Base-by-base conservation (phyloP, 2,888 invertebrate genomes). In the Ormyrus pomaceus region DNA sequence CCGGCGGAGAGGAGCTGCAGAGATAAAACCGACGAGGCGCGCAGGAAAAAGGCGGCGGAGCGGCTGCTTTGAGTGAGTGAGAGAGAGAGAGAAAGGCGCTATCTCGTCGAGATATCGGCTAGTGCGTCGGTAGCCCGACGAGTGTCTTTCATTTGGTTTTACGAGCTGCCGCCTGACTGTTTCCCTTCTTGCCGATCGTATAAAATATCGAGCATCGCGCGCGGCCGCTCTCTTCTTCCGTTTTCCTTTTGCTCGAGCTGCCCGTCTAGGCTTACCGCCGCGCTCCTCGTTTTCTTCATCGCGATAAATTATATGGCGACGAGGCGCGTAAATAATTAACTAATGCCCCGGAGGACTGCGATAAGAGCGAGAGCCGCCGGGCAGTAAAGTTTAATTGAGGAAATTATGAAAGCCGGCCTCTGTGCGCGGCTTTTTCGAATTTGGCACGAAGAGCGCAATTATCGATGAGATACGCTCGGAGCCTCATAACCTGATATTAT, bases 121-220 rank as follows among this genome's bases (percentile, higher is more conserved):
- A 19, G 56, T 59, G 53, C 34, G 34, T n/a, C 72, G 61, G 78
- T 61, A 78, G 72, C 78, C 8, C 13, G 77, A 71, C 72, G 58
- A 58, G 53, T 72, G 78, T 78, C 78, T 78, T 78, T 78, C 78
- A 68, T 72, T 78, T 72, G 48, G 72, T 72, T 79, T 79, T 79
- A 79, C 79, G 79, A 74, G 79, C 72, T 66, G 65, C 77, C 11
- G 77, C 66, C 64, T n/a, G 70, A 71, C 70, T 19, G 59, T 71
- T 70, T 56, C 48, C 69, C 69, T 58, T 10, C 45, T 56, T n/a
- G 53, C 51, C 58, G 58, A 58, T 58, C 56, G 46, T 56, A 48
- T 69, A 56, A 69, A 69, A 10, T 58, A 58, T 51, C 58, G 66
- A 66, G 46, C 68, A 58, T 65, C 74, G 11, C n/a, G 34, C 19